Percentiles rank a stretch among this genome's conserved stretches.
Conservation (phyloP, 2,113 vertebrate genomes). For the Crocuta crocuta region DNA sequence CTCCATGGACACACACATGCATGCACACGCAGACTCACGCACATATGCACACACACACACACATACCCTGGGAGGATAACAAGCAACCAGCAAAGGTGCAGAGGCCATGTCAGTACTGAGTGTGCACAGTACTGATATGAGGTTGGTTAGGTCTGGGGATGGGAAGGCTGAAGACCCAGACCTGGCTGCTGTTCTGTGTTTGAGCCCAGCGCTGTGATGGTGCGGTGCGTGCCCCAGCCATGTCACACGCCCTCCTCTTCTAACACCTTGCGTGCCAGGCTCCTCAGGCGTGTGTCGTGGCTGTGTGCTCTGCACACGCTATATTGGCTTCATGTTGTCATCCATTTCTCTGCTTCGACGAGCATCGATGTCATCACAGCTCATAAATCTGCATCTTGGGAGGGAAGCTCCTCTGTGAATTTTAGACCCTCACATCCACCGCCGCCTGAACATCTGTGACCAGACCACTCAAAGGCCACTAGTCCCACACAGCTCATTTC, state of each 20-base stretch:
- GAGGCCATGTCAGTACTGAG: accelerated
- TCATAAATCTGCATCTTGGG: not conserved
- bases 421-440: too few species aligned
- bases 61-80: not conserved
- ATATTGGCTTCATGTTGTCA: not conserved
- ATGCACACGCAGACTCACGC: not conserved
- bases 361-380: not conserved
- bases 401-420: not conserved
- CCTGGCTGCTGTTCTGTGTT: not conserved
- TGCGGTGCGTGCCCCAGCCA: not conserved
- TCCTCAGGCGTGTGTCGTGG: not conserved
- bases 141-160: not conserved
- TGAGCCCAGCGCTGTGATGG: not conserved
- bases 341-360: not conserved
- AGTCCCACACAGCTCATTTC: not conserved
- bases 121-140: not conserved
- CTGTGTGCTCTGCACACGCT: not conserved
- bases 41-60: not conserved
- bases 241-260: not conserved
- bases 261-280: not conserved
- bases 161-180: not conserved
- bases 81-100: not conserved
- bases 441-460: not conserved
- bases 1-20: accelerated
- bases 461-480: not conserved